Percentiles rank a stretch among this genome's conserved stretches.
Evolutionary conservation across 2,113 vertebrate genomes (phyloP).

Genomic region (Nesoenas mayeri): DNA sequence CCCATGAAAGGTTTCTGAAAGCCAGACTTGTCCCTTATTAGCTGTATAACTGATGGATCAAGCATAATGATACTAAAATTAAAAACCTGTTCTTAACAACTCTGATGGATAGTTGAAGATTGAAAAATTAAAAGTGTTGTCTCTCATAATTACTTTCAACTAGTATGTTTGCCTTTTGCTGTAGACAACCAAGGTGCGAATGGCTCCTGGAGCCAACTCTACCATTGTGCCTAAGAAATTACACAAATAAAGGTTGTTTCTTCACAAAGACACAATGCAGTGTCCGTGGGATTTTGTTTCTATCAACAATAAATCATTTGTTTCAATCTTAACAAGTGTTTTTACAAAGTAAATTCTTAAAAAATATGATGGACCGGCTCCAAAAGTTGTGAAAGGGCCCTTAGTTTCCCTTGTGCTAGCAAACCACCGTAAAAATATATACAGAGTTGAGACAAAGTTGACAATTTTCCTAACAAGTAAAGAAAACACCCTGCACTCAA

Average conservation of each 20-base stretch:
- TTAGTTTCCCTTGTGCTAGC: slow-evolving; percentile 17
- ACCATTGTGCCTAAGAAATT: not conserved
- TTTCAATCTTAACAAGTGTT: slow-evolving; percentile 21
- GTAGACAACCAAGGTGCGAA: not conserved
- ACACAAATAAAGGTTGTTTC: not conserved
- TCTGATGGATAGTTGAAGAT: not conserved
- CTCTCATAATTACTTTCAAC: not conserved
- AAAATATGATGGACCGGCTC: slow-evolving; percentile 16
- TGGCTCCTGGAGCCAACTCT: not conserved
- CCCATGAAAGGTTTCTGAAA: not conserved
- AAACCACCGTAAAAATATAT: slow-evolving; percentile 48
- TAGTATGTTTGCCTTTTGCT: not conserved
- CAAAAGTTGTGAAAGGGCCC: slow-evolving; percentile 47
- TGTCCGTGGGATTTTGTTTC: not conserved
- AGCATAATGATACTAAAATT: not conserved
- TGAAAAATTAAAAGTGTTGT: not conserved
- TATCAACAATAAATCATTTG: not conserved
- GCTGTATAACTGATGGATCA: not conserved
- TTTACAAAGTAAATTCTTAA: slow-evolving; percentile 12
- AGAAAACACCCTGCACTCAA: slow-evolving; percentile 6
- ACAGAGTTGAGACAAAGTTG: slow-evolving; percentile 45
- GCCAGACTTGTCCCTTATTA: not conserved
- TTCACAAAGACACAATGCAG: slow-evolving; percentile 1
- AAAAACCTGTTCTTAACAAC: not conserved
- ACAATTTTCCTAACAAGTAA: slow-evolving; percentile 44